Conservation (phyloP, 2,888 invertebrate genomes). For the Limenitis camilla region DNA sequence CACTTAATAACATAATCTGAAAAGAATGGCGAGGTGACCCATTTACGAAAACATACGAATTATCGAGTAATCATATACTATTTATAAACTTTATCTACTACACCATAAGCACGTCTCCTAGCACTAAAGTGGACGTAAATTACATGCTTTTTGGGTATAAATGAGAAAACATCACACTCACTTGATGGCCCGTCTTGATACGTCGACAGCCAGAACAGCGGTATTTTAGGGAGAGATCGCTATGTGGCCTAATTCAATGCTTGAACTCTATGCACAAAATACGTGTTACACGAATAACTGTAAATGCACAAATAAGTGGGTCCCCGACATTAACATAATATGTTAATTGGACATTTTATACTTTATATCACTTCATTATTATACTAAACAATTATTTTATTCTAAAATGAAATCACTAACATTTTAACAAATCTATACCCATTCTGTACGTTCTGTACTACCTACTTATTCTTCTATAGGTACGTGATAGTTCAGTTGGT, state of each 20-base stretch:
- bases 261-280: constrained; percentile 74
- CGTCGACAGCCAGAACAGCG: constrained; percentile 75
- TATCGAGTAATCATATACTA: constrained; percentile 61
- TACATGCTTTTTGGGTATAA: constrained; percentile 31
- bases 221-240: constrained; percentile 77
- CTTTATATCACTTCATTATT: constrained; percentile 30
- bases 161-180: constrained; percentile 54
- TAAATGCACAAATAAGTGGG: constrained; percentile 67
- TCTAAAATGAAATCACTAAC: constrained; percentile 49
- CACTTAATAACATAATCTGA: constrained; percentile 54
- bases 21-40: constrained; percentile 74
- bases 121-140: constrained; percentile 21
- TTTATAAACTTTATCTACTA: constrained; percentile 49
- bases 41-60: constrained; percentile 73
- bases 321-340: constrained; percentile 32
- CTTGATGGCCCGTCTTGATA: constrained; percentile 58
- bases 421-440: constrained; percentile 51
- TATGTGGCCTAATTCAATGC: constrained; percentile 76
- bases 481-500: constrained; percentile 17
- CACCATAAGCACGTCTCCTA: constrained; percentile 35
- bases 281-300: constrained; percentile 74
- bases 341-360: constrained; percentile 31
- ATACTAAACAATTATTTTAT: constrained; percentile 27
- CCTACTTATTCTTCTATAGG: constrained; percentile 18
- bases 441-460: constrained; percentile 57